These are phyloP conservation scores for Myiothlypis coronata DNA, from an alignment of 2,797 vertebrate species.

Conservation along the genomic window DNA sequence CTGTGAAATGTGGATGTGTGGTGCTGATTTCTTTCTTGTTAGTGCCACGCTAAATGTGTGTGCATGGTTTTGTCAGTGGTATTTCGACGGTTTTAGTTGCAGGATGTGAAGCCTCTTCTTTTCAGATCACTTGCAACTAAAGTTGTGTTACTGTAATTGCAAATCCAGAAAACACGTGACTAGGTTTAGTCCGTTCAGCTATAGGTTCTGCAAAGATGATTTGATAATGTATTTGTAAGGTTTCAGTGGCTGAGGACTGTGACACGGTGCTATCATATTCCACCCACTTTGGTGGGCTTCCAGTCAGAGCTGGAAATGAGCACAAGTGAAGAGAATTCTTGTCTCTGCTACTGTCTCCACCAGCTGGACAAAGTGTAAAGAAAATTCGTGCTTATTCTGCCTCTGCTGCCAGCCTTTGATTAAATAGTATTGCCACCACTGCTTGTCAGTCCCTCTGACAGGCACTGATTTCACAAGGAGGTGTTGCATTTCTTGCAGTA, in stretches of 20 bases:
- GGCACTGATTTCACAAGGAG: neutral
- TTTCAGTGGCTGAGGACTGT: neutral
- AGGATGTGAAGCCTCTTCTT: neutral
- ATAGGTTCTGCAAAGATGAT: neutral
- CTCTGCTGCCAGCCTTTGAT: neutral
- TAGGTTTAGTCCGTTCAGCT: neutral
- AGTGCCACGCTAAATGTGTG: fast-evolving
- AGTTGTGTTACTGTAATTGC: neutral
- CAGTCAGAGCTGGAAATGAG: neutral
- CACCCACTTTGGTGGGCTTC: neutral
- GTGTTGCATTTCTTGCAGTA: neutral
- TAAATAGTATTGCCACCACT: neutral
- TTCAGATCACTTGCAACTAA: neutral
- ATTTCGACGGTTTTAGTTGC: neutral
- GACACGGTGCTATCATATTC: fast-evolving
- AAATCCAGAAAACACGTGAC: neutral
- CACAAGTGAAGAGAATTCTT: neutral
- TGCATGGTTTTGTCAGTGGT: neutral
- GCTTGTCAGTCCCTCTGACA: neutral
- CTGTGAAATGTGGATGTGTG: neutral
- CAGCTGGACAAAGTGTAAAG: neutral
- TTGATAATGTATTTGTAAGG: neutral
- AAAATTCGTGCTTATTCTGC: neutral
- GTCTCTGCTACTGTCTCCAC: neutral
- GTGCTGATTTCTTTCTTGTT: neutral